A percentile compares a stretch with the other conserved stretches of the same genome.
Evolutionary conservation across 2,113 vertebrate species (phyloP).

Genomic region (Nyctereutes procyonoides): DNA sequence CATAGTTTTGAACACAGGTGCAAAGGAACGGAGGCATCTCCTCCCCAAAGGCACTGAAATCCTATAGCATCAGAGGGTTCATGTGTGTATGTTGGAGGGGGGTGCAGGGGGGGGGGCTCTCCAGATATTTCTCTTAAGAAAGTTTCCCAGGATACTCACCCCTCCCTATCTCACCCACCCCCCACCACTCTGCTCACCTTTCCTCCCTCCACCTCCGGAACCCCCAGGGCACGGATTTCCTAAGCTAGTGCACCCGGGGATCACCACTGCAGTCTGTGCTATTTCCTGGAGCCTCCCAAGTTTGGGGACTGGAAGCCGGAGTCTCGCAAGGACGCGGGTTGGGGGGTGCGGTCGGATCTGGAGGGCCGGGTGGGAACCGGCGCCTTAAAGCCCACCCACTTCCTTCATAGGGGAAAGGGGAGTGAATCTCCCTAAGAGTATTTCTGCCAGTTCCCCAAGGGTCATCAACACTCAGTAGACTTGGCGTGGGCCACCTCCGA

Average conservation of each 20-base stretch:
- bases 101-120: fast-evolving
- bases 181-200: not conserved
- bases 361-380: not conserved
- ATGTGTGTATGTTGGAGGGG: not conserved
- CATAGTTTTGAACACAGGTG: not conserved
- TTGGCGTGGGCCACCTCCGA: not conserved
- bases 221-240: not conserved
- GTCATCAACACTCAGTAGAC: not conserved
- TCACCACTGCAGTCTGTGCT: not conserved
- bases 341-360: not conserved
- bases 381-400: not conserved
- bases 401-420: not conserved
- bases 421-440: not conserved
- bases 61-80: not conserved
- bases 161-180: not conserved
- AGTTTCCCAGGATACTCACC: not conserved
- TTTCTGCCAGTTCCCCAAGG: not conserved
- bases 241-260: not conserved
- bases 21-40: not conserved
- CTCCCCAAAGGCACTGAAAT: not conserved
- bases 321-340: not conserved
- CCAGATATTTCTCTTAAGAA: not conserved
- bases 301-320: not conserved
- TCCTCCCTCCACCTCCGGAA: not conserved
- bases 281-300: not conserved